Conservation (phyloP, 1,140 invertebrate genomes). For the Acromyrmex echinatior region DNA sequence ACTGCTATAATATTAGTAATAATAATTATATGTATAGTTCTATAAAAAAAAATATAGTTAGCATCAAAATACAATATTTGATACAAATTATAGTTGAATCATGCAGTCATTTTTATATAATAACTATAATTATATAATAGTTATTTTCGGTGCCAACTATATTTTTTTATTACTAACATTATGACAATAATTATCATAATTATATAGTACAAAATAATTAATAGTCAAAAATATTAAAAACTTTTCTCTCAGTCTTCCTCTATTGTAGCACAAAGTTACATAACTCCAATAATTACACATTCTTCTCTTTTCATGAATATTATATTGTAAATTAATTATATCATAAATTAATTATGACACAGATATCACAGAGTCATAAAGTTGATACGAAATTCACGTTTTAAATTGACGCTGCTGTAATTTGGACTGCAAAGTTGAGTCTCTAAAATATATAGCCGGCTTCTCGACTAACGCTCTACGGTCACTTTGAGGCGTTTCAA, state of each 20-base stretch:
- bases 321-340: slow-evolving; percentile 2
- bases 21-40: too few relatives aligned
- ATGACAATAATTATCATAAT: too few relatives aligned
- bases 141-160: too few relatives aligned
- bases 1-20: too few relatives aligned
- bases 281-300: not conserved
- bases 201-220: too few relatives aligned
- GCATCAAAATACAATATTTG: too few relatives aligned
- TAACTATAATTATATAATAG: too few relatives aligned
- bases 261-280: not conserved
- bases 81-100: too few relatives aligned
- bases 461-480: slow-evolving; percentile 85
- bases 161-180: too few relatives aligned
- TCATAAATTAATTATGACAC: slow-evolving; percentile 44
- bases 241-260: not conserved
- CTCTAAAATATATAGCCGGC: slow-evolving; percentile 72
- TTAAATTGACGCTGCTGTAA: slow-evolving; percentile 44
- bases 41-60: too few relatives aligned
- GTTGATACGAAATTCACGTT: slow-evolving; percentile 50
- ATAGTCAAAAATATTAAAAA: too few relatives aligned
- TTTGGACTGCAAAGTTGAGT: slow-evolving; percentile 60
- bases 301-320: not conserved
- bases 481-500: slow-evolving; percentile 88
- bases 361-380: slow-evolving; percentile 17
- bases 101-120: too few relatives aligned